phyloP scores from a whole-genome alignment of 2,797 vertebrate species.

The Sciaenops ocellatus region DNA sequence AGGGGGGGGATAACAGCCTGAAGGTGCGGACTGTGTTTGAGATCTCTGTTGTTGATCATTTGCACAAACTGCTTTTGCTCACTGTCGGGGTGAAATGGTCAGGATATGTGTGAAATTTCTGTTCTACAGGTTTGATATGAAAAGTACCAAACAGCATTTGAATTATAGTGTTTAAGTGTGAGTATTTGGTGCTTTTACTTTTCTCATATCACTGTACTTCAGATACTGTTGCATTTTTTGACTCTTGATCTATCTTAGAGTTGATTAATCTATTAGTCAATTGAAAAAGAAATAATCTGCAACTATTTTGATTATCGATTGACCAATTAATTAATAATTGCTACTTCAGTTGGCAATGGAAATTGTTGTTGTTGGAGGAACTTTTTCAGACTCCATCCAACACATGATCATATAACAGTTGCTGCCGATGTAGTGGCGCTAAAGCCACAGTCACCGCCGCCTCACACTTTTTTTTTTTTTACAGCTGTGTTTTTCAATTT shows the following conservation, averaged over 20 bases:
- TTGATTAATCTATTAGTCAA: neutral
- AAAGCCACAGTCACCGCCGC: conserved; percentile 2
- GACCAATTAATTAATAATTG: too few species aligned
- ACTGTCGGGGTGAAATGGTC: conserved; percentile 29
- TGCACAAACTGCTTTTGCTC: conserved; percentile 58
- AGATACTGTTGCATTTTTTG: neutral
- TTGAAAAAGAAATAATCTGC: too few species aligned
- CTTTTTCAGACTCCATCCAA: neutral
- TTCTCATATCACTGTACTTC: neutral
- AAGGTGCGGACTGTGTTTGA: conserved; percentile 49
- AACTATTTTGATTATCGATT: too few species aligned
- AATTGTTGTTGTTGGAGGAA: too few species aligned
- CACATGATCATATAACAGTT: conserved; percentile 16
- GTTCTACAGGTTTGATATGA: conserved; percentile 22
- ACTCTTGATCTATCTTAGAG: neutral
- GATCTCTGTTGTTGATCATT: conserved; percentile 66
- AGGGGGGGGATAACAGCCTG: conserved; percentile 63
- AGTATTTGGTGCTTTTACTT: neutral
- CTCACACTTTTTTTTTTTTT: neutral
- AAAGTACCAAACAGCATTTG: neutral
- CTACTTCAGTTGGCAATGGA: too few species aligned
- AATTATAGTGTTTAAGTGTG: neutral
- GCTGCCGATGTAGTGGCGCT: conserved; percentile 15
- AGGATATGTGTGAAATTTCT: conserved; percentile 31
- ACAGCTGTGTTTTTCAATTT: conserved; percentile 14